Base-by-base conservation (phyloP, 2,113 vertebrate species). In the Turdus rufiventris region DNA sequence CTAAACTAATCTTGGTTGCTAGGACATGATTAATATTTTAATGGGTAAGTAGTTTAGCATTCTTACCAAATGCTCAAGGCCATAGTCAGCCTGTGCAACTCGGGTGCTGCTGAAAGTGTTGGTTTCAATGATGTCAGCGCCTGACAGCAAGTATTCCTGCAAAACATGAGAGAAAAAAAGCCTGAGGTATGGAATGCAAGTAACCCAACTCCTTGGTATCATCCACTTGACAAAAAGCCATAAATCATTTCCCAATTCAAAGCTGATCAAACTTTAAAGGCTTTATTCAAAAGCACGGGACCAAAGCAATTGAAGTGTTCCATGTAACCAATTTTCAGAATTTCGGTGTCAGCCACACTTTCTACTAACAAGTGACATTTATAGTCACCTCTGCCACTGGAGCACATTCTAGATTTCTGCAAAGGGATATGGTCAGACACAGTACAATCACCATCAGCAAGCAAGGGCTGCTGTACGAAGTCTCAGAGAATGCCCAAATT, bases 81-180 rank as follows among this genome's bases (percentile, higher is more conserved):
- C 98, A 11, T 99, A 99, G 93, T 99, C 99, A 36, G 98, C 98
- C 96, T 99, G 99, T 63, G 99, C 99, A 21, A 99, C 86, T 42
- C 98, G 97, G 1, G 99, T 99, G 96, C 99, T 98, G 95, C 99
- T 99, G 68, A 99, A 99, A 9, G 99, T 99, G 96, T 99, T 99
- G 10, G 99, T 99, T 97, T 99, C 99, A 36, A 99, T 98, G 78
- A 99, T 99, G 95, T 99, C 99, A 23, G 99, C 98, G 0, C 99
- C 99, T 28, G 99, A 98, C 76, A 98, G 93, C 88, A 99, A 97
- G 93, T 99, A 99, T 12, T 99, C 99, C 99, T 99, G 68, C 8
- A 97, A 94, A 60, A 57, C 89, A 48, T 33, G 8, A 87, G 42
- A 95, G 18, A 48, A 53, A 89, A 71, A 88, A 48, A 54, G 29